Percentiles rank a stretch among this genome's conserved stretches.
These are phyloP conservation scores for Dipodomys spectabilis DNA, from an alignment of 2,113 vertebrate species.

Conservation along the genomic window DNA sequence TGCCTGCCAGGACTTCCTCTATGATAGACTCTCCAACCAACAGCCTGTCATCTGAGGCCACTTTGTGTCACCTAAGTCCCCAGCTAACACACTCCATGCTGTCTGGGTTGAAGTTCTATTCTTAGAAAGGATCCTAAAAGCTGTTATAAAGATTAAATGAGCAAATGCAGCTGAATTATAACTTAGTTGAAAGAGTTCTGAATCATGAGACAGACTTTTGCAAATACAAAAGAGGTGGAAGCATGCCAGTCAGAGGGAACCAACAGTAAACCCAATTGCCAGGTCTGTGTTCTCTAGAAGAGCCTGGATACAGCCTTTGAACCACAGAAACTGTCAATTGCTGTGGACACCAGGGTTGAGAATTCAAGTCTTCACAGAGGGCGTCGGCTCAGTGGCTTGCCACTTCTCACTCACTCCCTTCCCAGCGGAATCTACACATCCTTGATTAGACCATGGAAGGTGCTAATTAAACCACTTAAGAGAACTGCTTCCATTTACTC, in stretches of 20 bases:
- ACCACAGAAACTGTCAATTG: not conserved
- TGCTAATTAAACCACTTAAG: slow-evolving; percentile 64
- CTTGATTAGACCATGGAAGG: slow-evolving; percentile 50
- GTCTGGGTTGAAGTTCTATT: not conserved
- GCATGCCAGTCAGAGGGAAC: not conserved
- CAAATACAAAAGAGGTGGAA: not conserved
- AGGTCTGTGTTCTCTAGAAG: not conserved
- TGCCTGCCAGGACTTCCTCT: not conserved
- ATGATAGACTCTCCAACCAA: not conserved
- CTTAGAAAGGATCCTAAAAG: not conserved
- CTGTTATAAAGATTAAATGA: not conserved
- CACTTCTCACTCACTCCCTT: not conserved
- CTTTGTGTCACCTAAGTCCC: not conserved
- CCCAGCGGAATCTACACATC: not conserved
- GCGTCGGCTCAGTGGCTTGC: not conserved
- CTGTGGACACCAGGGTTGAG: not conserved
- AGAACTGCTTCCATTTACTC: not conserved
- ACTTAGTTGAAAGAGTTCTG: slow-evolving; percentile 22
- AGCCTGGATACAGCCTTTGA: not conserved
- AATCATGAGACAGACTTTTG: not conserved
- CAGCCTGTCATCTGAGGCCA: not conserved
- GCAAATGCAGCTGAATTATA: not conserved
- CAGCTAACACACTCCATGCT: not conserved
- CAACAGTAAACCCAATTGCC: not conserved
- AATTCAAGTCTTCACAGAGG: slow-evolving; percentile 1